phyloP scores from a whole-genome alignment of 2,113 vertebrate species.

The Epinephelus lanceolatus region DNA sequence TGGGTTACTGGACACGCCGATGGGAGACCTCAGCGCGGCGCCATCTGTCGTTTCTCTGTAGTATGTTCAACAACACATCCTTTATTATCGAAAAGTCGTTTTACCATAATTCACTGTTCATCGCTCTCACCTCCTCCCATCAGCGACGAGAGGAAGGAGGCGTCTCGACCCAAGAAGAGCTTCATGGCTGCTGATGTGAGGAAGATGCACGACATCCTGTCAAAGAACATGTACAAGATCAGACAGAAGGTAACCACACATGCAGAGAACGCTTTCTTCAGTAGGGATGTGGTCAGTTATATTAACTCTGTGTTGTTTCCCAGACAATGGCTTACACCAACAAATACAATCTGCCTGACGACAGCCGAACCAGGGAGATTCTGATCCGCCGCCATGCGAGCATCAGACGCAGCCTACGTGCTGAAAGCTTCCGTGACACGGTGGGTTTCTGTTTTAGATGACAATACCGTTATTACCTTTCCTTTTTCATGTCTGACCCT shows the following conservation, averaged over 20 bases:
- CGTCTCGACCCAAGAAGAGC: conserved; percentile 84
- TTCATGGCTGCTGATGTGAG: conserved; percentile 88
- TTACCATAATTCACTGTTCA: neutral
- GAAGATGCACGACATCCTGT: conserved; percentile 91
- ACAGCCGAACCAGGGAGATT: conserved; percentile 91
- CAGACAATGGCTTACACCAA: conserved; percentile 92
- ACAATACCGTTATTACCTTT: fast-evolving
- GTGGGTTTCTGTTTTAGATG: conserved; percentile 13
- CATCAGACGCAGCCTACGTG: conserved; percentile 88
- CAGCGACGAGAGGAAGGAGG: conserved; percentile 82
- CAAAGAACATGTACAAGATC: conserved; percentile 96
- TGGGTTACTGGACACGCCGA: conserved; percentile 86
- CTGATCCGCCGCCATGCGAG: conserved; percentile 91
- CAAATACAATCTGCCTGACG: conserved; percentile 87
- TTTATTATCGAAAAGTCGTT: neutral
- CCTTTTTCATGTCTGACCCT: neutral
- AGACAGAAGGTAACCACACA: conserved; percentile 86
- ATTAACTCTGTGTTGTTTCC: neutral
- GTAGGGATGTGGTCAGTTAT: too few relatives aligned
- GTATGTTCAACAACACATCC: conserved; percentile 80
- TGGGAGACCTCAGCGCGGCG: conserved; percentile 82
- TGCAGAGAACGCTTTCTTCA: too few relatives aligned
- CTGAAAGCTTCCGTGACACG: conserved; percentile 78
- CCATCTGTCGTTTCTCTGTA: conserved; percentile 74
- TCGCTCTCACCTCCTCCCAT: neutral